Evolutionary conservation across 53 echinoderm and acorn worm species (phyloP).

Genomic region (Luidia sarsii): DNA sequence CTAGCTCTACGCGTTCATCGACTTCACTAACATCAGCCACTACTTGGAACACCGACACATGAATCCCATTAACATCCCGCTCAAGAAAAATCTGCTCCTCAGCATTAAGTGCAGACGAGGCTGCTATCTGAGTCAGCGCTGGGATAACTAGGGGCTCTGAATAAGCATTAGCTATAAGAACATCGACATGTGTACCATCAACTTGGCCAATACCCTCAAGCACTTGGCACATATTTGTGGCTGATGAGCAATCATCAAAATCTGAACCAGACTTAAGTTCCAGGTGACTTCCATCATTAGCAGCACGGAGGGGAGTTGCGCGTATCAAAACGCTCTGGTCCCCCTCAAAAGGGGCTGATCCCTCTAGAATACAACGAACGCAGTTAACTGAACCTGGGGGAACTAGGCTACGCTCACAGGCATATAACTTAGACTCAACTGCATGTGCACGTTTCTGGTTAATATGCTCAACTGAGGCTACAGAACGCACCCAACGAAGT

Average conservation of each 20-base stretch:
- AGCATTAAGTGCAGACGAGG: neutral
- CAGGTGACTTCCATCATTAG: neutral
- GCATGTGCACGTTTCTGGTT: neutral
- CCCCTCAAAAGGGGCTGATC: neutral
- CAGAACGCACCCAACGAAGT: neutral
- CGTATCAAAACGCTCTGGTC: neutral
- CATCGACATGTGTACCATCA: neutral
- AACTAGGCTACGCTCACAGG: neutral
- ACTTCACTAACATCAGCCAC: neutral
- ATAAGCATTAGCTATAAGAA: neutral
- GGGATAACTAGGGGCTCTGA: no score
- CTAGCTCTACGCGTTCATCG: neutral
- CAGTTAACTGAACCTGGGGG: neutral
- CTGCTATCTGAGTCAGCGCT: neutral
- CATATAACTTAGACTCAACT: neutral
- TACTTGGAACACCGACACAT: neutral
- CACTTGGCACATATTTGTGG: neutral
- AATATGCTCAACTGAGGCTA: neutral
- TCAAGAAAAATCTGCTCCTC: neutral
- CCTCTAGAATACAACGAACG: neutral
- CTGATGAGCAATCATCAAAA: neutral
- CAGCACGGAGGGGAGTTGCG: neutral
- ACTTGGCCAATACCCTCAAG: neutral
- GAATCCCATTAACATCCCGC: neutral
- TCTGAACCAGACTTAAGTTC: neutral